Evolutionary conservation across 2,797 vertebrate genomes (phyloP).

Genomic region (Pyrocephalus nanus): DNA sequence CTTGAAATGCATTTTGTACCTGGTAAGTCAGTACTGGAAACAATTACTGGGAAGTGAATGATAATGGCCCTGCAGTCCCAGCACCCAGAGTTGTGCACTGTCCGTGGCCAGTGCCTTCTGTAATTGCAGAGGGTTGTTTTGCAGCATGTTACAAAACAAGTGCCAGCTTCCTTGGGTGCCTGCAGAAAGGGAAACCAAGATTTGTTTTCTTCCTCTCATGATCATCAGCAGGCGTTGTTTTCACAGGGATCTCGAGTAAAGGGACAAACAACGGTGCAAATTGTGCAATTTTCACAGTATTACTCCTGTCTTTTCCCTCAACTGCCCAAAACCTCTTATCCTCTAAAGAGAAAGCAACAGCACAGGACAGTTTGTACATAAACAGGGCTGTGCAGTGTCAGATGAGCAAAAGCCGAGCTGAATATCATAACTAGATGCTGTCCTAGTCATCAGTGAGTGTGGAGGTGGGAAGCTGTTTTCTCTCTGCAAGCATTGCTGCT

Average conservation of each 20-base stretch:
- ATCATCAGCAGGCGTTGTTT: conserved; percentile 61
- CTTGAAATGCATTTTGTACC: background rate
- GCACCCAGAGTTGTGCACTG: background rate
- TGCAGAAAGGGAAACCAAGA: conserved; percentile 37
- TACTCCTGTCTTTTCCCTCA: background rate
- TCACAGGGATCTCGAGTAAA: conserved; percentile 32
- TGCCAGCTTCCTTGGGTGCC: background rate
- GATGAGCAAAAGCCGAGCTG: conserved; percentile 3
- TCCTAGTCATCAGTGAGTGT: conserved; percentile 29
- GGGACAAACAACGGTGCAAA: conserved; percentile 40
- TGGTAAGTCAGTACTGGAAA: background rate
- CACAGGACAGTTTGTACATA: conserved; percentile 42
- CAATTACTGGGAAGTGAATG: background rate
- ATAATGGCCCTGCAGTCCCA: background rate
- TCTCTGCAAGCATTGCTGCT: background rate
- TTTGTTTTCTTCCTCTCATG: conserved; percentile 38
- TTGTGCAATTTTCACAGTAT: conserved; percentile 59
- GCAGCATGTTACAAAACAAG: conserved; percentile 18
- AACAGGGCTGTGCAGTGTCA: conserved; percentile 3
- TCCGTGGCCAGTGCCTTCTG: background rate
- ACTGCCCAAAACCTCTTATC: background rate
- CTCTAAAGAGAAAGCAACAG: conserved; percentile 31
- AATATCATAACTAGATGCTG: conserved; percentile 37
- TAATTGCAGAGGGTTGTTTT: conserved; percentile 15
- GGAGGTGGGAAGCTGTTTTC: background rate